Conservation (phyloP, 1,140 invertebrate genomes). For the Drosophila pruinosa region DNA sequence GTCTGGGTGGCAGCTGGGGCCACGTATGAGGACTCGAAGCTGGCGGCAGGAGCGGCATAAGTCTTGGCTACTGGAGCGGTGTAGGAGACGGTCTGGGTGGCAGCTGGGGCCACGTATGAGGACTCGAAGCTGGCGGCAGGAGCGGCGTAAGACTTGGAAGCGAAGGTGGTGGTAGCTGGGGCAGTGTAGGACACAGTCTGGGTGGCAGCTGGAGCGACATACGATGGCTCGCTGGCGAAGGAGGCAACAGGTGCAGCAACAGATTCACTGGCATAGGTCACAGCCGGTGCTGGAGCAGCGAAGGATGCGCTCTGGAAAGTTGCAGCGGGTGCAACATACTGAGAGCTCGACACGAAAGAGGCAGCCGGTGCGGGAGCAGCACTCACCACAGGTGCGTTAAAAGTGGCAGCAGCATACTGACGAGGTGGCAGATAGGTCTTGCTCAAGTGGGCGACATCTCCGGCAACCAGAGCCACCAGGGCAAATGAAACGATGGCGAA, state of each 20-base stretch:
- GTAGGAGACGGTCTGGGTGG: constrained; percentile 16
- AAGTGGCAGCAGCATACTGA: constrained; percentile 6
- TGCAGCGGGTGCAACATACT: constrained; percentile 27
- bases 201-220: constrained; percentile 34
- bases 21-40: constrained; percentile 23
- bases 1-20: constrained; percentile 40
- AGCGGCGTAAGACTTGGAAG: constrained; percentile 24
- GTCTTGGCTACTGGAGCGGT: constrained; percentile 3
- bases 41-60: constrained; percentile 25
- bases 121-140: constrained; percentile 13
- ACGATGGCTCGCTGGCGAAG: constrained; percentile 22
- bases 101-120: constrained; percentile 24
- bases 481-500: constrained; percentile 55
- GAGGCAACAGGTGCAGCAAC: constrained; percentile 13
- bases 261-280: constrained; percentile 8
- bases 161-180: constrained; percentile 37
- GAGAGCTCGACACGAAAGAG: neutral
- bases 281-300: constrained; percentile 34
- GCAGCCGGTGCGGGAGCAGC: constrained; percentile 5
- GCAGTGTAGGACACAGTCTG: constrained; percentile 36
- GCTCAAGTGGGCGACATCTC: constrained; percentile 68
- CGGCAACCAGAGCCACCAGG: constrained; percentile 56
- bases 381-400: neutral
- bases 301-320: constrained; percentile 38
- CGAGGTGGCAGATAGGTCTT: constrained; percentile 63